Evolutionary conservation across 2,113 vertebrate species (phyloP), one percentile per base, ranked within the genome.

Genomic region (Rousettus leschenaultii): DNA sequence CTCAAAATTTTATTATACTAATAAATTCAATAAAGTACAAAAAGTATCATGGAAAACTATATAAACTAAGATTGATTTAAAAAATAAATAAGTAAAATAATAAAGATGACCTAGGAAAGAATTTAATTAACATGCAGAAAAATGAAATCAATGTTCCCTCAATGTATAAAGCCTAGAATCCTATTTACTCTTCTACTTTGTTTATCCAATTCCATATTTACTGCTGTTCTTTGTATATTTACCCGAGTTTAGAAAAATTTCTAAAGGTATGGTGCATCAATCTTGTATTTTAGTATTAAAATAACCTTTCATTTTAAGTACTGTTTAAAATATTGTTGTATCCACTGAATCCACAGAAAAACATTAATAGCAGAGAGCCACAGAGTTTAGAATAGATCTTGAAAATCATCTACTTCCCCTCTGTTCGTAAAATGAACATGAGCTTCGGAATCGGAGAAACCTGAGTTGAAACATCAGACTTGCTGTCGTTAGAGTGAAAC

Each of bases 201-300:
- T 95, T 70, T 59, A 96, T 18, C 35, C n/a, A 94, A 78, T 43
- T 92, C 22, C 19, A 18, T 87, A 75, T 57, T 94, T 90, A 96
- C 7, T 82, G 38, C 4, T 45, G 19, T 3, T 96, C 28, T 61
- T 35, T 59, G n/a, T 92, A 53, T 57, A 95, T 66, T 83, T 71
- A 74, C 22, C 9, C 51, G 63, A 79, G 14, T 80, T 82, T 33
- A 94, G 35, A 95, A 95, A 70, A 89, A 16, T 51, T 84, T 82
- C 71, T 45, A 71, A 16, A 83, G n/a, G 33, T 65, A 7, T 65
- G 15, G 18, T 21, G 26, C 33, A 95, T 26, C 51, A 65, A 74
- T 61, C 70, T 66, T 96, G 19, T 26, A 87, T 66, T 92, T 84
- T 43, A 71, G 14, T 71, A 86, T 38, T 91, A 86, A 89, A 79